These are phyloP conservation scores for Prunella himalayana DNA, from an alignment of 2,113 vertebrate genomes.

Conservation along the genomic window DNA sequence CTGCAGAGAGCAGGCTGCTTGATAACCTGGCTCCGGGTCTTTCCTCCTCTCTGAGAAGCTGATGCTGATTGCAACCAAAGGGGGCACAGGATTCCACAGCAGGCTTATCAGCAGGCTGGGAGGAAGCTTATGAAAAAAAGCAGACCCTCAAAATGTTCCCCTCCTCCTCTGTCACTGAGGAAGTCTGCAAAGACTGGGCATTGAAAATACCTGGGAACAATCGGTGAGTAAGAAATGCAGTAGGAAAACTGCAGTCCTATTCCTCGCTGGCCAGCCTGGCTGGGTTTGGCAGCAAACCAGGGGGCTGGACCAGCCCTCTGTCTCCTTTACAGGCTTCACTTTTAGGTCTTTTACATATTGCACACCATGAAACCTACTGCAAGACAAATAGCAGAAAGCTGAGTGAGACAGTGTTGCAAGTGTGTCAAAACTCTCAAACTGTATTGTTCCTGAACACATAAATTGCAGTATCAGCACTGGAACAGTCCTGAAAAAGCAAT, in stretches of 20 bases:
- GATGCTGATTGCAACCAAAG: neutral
- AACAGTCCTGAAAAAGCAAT: neutral
- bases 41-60: neutral
- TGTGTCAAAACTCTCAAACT: neutral
- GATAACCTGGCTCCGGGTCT: neutral
- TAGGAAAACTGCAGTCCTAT: neutral
- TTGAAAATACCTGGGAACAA: slow-evolving; percentile 2
- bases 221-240: neutral
- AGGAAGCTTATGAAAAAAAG: slow-evolving; percentile 8
- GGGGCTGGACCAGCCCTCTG: neutral
- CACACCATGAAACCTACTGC: neutral
- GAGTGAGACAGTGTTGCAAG: neutral
- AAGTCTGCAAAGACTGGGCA: neutral
- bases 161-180: neutral
- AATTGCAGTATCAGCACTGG: neutral
- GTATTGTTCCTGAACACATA: neutral
- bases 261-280: neutral
- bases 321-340: neutral
- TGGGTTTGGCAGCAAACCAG: neutral
- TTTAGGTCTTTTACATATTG: neutral
- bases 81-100: neutral
- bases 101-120: slow-evolving; percentile 5
- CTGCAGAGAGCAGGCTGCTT: neutral
- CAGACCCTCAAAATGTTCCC: neutral
- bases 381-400: neutral